Conservation (phyloP, 2,797 vertebrate species). For the Platyrinchus mystaceus region DNA sequence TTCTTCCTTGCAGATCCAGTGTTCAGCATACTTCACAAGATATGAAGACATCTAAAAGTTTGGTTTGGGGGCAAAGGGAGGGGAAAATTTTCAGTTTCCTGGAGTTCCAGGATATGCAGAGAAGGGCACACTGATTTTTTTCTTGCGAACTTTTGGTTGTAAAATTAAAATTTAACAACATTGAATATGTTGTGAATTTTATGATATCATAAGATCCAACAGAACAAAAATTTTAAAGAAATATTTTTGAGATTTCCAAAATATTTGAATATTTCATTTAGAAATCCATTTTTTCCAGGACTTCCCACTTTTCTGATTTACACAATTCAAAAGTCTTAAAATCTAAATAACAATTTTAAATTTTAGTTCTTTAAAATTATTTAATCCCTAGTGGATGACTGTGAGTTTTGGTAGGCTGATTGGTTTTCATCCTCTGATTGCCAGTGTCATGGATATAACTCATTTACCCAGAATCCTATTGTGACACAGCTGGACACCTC, state of each 20-base stretch:
- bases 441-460: background rate
- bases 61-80: background rate
- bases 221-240: background rate
- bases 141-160: background rate
- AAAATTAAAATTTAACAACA: background rate
- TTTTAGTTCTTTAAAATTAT: background rate
- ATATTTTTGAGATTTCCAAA: background rate
- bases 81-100: background rate
- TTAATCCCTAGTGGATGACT: background rate
- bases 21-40: background rate
- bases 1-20: background rate
- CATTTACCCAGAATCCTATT: background rate
- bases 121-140: background rate
- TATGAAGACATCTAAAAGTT: background rate
- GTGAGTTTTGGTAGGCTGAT: background rate
- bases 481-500: background rate
- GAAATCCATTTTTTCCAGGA: background rate
- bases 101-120: background rate
- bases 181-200: background rate
- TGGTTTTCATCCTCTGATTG: background rate
- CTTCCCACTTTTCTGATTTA: background rate
- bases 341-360: background rate
- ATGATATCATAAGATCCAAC: background rate
- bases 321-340: background rate
- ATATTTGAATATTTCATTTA: background rate